Base-by-base conservation (phyloP, 2,113 vertebrate genomes). In the Prinia subflava region DNA sequence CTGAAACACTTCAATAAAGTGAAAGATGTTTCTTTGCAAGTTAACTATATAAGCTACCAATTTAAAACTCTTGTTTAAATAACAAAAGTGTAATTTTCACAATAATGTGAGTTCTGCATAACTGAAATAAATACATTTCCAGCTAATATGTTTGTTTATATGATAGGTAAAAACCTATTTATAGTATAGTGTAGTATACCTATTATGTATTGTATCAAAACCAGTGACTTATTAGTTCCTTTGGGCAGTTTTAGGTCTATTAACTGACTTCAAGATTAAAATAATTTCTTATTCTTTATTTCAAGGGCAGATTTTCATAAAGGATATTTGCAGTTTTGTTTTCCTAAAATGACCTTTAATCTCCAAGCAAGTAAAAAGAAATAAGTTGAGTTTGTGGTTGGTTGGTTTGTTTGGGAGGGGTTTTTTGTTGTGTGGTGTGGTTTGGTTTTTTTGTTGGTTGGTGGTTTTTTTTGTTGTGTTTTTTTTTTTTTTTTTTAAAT, bases 21-120 rank as follows among this genome's bases (percentile, higher is more conserved):
- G 12, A 23, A 84, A 67, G 11, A 2, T 15, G 10, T 9, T 73
- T 53, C 33, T 83, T 76, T 88, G 21, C 9, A 41, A 65, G 44
- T 8, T 11, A 59, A 52, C 14, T 37, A 9, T 15, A 33, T 50
- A 62, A 79, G 15, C 7, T 42, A 11, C 10, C n/a, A 44, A 31
- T 9, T 39, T 44, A 37, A 68, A 71, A 18, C 9, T 33, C 15
- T 62, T 57, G 3, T 81, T 73, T 44, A 55, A 80, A 55, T 57
- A 37, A 0, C 1, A 8, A 1, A 53, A 75, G 28, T 27, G 3
- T 24, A 4, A 11, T 55, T 78, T 68, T 41, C 7, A 33, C 10
- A 20, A 2, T 12, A 47, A 52, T 35, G 20, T 42, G 10, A 64
- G 3, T 77, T 69, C 21, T 59, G 7, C 3, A 4, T 47, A n/a